Conservation (phyloP, 2,113 vertebrate species). For the Furnarius figulus region DNA sequence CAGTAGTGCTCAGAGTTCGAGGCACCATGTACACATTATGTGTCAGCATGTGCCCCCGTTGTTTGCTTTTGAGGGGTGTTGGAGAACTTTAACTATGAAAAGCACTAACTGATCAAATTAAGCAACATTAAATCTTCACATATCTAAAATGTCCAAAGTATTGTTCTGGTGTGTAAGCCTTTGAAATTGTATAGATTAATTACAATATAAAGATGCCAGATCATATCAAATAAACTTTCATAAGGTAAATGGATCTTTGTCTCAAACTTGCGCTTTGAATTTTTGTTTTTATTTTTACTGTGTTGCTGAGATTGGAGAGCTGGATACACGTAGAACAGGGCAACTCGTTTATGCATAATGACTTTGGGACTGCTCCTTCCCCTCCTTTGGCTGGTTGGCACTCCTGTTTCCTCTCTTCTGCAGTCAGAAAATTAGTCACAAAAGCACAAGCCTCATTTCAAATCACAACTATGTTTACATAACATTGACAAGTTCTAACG, state of each 20-base stretch:
- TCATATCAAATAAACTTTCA: neutral
- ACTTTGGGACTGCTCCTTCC: neutral
- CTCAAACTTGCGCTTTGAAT: neutral
- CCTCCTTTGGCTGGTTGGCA: neutral
- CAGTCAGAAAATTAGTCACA: neutral
- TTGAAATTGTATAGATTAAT: neutral
- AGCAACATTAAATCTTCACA: neutral
- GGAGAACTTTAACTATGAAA: neutral
- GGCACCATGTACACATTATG: neutral
- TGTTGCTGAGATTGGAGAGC: neutral
- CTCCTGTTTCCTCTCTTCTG: neutral
- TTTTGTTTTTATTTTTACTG: neutral
- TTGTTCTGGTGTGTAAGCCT: neutral
- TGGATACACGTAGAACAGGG: neutral
- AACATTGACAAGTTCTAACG: neutral
- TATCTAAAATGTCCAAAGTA: neutral
- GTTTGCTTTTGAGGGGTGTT: neutral
- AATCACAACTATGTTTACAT: constrained; percentile 19
- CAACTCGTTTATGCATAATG: neutral
- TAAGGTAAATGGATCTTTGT: neutral
- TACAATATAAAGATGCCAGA: neutral
- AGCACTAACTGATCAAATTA: neutral
- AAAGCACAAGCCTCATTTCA: neutral
- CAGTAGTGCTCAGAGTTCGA: neutral
- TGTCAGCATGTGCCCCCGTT: neutral